phyloP scores from a whole-genome alignment of 2,113 vertebrate genomes.

The Peromyscus leucopus region DNA sequence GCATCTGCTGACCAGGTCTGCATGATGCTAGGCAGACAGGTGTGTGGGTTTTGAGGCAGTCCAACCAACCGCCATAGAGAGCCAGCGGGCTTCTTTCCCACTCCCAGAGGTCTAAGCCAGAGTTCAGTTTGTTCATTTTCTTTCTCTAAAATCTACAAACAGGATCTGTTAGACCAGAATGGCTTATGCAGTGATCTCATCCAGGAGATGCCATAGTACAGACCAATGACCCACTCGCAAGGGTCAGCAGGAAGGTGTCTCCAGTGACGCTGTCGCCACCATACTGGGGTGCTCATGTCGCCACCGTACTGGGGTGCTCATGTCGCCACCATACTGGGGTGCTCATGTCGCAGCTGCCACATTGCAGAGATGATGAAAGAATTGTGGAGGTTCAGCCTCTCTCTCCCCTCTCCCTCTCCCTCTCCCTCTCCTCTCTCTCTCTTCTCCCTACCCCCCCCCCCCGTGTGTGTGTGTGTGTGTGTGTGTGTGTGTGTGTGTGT shows the following conservation, averaged over 20 bases:
- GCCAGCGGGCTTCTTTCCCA: neutral
- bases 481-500: neutral
- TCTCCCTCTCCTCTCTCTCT: neutral
- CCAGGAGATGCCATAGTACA: fast-evolving
- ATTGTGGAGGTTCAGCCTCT: neutral
- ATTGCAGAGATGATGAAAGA: neutral
- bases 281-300: too few relatives aligned
- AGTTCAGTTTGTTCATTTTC: neutral
- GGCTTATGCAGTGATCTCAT: neutral
- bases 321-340: too few relatives aligned
- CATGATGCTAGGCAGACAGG: neutral
- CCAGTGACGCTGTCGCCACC: too few relatives aligned
- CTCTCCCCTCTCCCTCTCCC: neutral
- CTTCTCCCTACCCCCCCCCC: neutral
- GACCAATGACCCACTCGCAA: fast-evolving
- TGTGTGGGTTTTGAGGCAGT: fast-evolving
- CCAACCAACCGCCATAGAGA: fast-evolving
- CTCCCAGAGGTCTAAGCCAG: neutral
- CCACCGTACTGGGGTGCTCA: too few relatives aligned
- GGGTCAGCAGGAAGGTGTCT: neutral
- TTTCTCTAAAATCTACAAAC: neutral
- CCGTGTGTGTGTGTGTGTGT: neutral
- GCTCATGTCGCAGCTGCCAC: neutral
- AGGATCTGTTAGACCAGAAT: neutral
- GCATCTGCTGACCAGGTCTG: neutral